phyloP scores from a whole-genome alignment of 2,113 vertebrate species.

The Pachypanchax playfairii region DNA sequence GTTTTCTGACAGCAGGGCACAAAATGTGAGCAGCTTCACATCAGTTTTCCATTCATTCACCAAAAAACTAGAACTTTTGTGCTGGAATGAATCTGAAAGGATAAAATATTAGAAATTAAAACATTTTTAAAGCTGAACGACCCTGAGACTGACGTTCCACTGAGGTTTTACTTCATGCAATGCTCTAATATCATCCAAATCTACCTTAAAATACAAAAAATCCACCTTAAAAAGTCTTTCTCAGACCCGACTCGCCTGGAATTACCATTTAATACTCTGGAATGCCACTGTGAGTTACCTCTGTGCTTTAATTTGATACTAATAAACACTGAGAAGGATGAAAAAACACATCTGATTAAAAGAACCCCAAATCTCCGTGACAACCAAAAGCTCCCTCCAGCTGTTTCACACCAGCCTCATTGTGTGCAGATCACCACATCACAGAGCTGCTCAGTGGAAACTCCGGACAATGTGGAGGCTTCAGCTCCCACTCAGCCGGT shows the following conservation, averaged over 20 bases:
- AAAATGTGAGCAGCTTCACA: too few relatives aligned
- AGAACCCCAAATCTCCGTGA: conserved; percentile 32
- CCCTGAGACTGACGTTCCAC: conserved; percentile 55
- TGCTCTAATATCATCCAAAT: conserved; percentile 52
- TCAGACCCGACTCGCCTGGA: conserved; percentile 27
- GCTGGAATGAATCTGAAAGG: conserved; percentile 32
- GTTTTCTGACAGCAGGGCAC: not conserved
- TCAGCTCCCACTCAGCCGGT: conserved; percentile 53
- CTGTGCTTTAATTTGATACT: conserved; percentile 48
- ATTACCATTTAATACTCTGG: conserved; percentile 32
- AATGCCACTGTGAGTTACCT: conserved; percentile 38
- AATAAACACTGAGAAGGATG: conserved; percentile 35
- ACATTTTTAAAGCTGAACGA: conserved; percentile 50
- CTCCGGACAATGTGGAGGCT: conserved; percentile 25
- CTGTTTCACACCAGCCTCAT: conserved; percentile 36
- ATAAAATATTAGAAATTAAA: conserved; percentile 69
- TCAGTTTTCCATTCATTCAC: conserved; percentile 3
- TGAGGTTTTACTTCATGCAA: conserved; percentile 41
- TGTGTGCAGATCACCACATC: conserved; percentile 42
- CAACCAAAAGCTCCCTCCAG: conserved; percentile 52
- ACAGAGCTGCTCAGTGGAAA: conserved; percentile 40
- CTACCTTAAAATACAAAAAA: conserved; percentile 58
- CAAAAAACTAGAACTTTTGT: conserved; percentile 53
- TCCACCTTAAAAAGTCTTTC: conserved; percentile 33
- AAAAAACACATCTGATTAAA: conserved; percentile 48